Evolutionary conservation across 2,113 vertebrate genomes (phyloP).

Genomic region (Stegastes partitus): DNA sequence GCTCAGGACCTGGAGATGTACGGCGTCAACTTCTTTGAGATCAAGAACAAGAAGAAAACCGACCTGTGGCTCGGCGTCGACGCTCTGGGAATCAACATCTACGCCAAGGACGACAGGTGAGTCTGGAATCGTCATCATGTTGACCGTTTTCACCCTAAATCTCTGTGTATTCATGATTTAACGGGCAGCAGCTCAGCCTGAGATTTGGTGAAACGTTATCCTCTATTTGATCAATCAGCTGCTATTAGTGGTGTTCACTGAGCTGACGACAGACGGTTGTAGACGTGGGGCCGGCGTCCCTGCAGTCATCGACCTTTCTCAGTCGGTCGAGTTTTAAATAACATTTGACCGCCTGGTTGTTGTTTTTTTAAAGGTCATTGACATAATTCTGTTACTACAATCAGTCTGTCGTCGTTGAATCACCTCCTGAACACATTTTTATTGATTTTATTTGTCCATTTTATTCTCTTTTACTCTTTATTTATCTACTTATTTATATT

Average conservation of each 20-base stretch:
- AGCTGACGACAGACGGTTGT: constrained; percentile 4
- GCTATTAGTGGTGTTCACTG: background rate
- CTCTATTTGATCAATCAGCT: background rate
- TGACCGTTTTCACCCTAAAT: too few species aligned
- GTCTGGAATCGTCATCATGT: background rate
- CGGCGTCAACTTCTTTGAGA: constrained; percentile 97
- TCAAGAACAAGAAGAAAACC: constrained; percentile 98
- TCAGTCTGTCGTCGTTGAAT: too few species aligned
- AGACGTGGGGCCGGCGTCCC: constrained; percentile 36
- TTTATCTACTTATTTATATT: too few species aligned
- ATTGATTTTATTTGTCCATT: too few species aligned
- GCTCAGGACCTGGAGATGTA: constrained; percentile 99
- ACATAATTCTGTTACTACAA: constrained; percentile 16
- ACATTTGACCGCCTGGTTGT: constrained; percentile 27
- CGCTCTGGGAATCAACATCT: constrained; percentile 96
- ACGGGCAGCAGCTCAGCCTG: too few species aligned
- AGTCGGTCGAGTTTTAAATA: constrained; percentile 39
- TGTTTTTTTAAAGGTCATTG: constrained; percentile 61
- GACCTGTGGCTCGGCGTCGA: constrained; percentile 97
- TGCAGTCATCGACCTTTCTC: constrained; percentile 54
- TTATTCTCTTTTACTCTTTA: too few species aligned
- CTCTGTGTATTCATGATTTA: too few species aligned
- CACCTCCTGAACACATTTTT: too few species aligned
- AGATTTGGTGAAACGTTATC: too few species aligned
- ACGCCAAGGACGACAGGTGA: constrained; percentile 94